Evolutionary conservation across 2,888 invertebrate species (phyloP), one percentile per base, ranked within the genome.

Genomic region (Carterocephalus palaemon): DNA sequence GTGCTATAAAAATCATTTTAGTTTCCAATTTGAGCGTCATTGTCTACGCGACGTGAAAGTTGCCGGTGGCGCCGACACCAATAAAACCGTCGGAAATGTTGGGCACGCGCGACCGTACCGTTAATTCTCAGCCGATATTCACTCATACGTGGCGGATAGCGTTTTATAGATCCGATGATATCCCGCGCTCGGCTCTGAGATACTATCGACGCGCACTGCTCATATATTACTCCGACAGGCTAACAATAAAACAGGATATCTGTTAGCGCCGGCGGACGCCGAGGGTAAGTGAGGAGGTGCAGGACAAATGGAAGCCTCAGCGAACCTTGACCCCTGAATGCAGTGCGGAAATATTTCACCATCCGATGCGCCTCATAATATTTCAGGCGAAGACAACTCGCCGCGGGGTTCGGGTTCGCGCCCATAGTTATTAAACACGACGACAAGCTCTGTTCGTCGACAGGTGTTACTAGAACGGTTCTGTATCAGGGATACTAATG

Each of bases 11-110:
- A 80, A 78, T 75, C 50, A 78, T 80, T 80, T 81, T 72, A 69
- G 71, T 75, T 73, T 75, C 76, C 78, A 80, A 85, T 83, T 85
- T 80, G 78, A 80, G 71, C 67, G 69, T 78, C 72, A 78, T 81
- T 85, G 84, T 82, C 76, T 75, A 75, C 65, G 77, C 72, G 80
- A 77, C 70, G 83, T 73, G 85, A 86, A 85, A 85, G 85, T 80
- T 77, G 74, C 72, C 67, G 61, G 68, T 81, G 85, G 85, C 85
- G 84, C 85, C 84, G 78, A 72, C 79, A 75, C 75, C 75, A 82
- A 85, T 85, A 85, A 82, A 81, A 73, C 69, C 55, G 73, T 67
- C 74, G 70, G 70, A 66, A 65, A 61, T 56, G 57, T 57, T 57
- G 70, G 56, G 72, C 76, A 75, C 78, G 78, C 69, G 79, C 67